A percentile compares a stretch with the other conserved stretches of the same genome.
phyloP scores from a whole-genome alignment of 1,140 invertebrate species.

The Pseudomyrmex pallidus region DNA sequence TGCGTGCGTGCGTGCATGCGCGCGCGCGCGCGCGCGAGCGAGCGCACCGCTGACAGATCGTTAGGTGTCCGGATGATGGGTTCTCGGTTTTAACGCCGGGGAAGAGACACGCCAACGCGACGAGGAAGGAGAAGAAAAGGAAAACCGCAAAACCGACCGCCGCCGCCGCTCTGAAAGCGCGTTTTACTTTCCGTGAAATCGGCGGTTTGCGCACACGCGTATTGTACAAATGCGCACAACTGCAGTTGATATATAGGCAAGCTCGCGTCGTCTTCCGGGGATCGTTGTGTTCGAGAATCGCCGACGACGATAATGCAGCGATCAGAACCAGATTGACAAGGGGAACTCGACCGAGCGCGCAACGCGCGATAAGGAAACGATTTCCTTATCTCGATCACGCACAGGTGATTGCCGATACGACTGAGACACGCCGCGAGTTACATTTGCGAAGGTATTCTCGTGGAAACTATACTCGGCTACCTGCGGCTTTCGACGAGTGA shows the following conservation, averaged over 20 bases:
- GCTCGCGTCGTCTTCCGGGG: neutral
- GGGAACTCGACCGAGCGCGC: conserved; percentile 1
- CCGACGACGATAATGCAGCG: conserved; percentile 14
- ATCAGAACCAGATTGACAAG: conserved; percentile 16
- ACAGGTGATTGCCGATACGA: conserved; percentile 32
- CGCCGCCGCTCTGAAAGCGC: neutral
- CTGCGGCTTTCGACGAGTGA: too few species aligned
- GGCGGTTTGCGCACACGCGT: neutral
- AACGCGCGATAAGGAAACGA: conserved; percentile 22
- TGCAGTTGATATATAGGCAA: too few species aligned
- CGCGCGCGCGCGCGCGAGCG: conserved; percentile 23
- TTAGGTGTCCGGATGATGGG: conserved; percentile 57
- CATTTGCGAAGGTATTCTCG: neutral
- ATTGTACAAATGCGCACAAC: neutral
- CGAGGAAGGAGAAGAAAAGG: neutral
- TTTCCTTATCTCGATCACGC: conserved; percentile 43
- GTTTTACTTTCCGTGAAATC: conserved; percentile 18
- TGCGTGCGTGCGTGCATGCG: neutral
- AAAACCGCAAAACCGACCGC: conserved; percentile 9
- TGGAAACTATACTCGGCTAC: too few species aligned
- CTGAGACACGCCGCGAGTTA: conserved; percentile 4
- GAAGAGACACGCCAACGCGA: conserved; percentile 29
- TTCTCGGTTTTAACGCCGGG: conserved; percentile 19
- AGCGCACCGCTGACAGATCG: conserved; percentile 66
- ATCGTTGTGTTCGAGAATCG: neutral